phyloP scores from a whole-genome alignment of 2,888 invertebrate genomes.

The Synanthedon myopaeformis region DNA sequence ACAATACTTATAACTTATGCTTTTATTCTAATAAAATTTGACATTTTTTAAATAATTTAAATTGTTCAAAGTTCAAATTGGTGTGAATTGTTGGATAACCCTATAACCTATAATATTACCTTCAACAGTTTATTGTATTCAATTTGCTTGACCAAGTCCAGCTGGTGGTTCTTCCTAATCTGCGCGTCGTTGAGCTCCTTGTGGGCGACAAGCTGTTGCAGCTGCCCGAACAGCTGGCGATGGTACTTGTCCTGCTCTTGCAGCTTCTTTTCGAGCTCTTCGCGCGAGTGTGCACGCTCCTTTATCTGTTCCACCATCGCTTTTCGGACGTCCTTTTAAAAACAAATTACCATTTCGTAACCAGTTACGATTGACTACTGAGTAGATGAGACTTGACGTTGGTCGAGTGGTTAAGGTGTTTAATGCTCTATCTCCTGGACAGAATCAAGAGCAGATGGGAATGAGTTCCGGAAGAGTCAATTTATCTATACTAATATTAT shows the following conservation, averaged over 20 bases:
- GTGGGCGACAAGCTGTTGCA: conserved; percentile 25
- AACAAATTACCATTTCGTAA: background rate
- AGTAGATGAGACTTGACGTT: too few relatives aligned
- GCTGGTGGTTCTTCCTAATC: conserved; percentile 28
- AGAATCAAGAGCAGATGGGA: too few relatives aligned
- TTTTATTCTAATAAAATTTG: too few relatives aligned
- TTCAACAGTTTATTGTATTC: conserved; percentile 50
- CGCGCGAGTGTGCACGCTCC: conserved; percentile 23
- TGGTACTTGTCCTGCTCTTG: conserved; percentile 33
- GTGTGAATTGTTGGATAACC: background rate
- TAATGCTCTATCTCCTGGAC: too few relatives aligned
- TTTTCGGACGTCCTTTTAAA: conserved; percentile 34
- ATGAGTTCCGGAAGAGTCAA: too few relatives aligned
- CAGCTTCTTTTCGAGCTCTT: conserved; percentile 21
- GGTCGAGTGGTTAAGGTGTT: too few relatives aligned
- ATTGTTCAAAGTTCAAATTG: background rate
- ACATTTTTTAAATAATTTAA: background rate
- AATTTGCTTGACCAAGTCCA: conserved; percentile 36
- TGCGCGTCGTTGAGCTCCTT: conserved; percentile 30
- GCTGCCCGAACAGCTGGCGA: conserved; percentile 25
- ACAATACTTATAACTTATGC: too few relatives aligned
- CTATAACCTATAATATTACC: conserved; percentile 16
- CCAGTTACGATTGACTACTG: too few relatives aligned
- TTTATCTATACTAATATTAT: too few relatives aligned
- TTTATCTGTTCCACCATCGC: conserved; percentile 46